These are phyloP conservation scores for Drosophila tanythrix DNA, from an alignment of 2,888 invertebrate species.

Conservation along the genomic window DNA sequence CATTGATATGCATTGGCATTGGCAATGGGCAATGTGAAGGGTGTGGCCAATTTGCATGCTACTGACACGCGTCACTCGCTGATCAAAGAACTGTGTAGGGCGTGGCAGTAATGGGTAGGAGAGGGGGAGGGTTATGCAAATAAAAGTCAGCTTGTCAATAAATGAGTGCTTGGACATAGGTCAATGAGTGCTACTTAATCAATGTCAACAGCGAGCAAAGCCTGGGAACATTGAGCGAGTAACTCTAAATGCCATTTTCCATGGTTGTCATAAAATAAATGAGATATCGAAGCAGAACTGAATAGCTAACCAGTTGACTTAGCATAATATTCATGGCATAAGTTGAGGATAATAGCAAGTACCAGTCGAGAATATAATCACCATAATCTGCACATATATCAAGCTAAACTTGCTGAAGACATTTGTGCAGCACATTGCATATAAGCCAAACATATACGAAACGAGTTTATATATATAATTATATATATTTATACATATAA, in stretches of 20 bases:
- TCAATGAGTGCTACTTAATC: conserved; percentile 75
- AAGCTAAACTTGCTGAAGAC: neutral
- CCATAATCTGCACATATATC: conserved; percentile 27
- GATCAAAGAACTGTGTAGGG: conserved; percentile 34
- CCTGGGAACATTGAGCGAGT: conserved; percentile 43
- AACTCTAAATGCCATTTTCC: conserved; percentile 24
- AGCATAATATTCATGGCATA: conserved; percentile 16
- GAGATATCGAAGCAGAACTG: conserved; percentile 4
- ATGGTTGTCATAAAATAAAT: conserved; percentile 27
- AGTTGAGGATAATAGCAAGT: neutral
- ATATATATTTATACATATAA: no score
- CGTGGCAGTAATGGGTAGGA: neutral
- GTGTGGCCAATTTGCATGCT: conserved; percentile 74
- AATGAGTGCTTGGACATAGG: conserved; percentile 72
- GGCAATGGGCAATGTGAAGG: conserved; percentile 53
- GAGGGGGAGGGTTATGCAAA: conserved; percentile 57
- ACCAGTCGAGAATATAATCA: neutral
- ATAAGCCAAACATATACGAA: neutral
- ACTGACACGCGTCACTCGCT: conserved; percentile 61
- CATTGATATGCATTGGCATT: conserved; percentile 46
- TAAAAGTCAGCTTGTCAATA: conserved; percentile 58
- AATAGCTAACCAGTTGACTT: conserved; percentile 15
- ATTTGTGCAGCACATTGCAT: neutral
- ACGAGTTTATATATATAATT: no score
- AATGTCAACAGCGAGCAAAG: conserved; percentile 50